phyloP scores from a whole-genome alignment of 2,113 vertebrate genomes.

The Callaeas wilsoni region DNA sequence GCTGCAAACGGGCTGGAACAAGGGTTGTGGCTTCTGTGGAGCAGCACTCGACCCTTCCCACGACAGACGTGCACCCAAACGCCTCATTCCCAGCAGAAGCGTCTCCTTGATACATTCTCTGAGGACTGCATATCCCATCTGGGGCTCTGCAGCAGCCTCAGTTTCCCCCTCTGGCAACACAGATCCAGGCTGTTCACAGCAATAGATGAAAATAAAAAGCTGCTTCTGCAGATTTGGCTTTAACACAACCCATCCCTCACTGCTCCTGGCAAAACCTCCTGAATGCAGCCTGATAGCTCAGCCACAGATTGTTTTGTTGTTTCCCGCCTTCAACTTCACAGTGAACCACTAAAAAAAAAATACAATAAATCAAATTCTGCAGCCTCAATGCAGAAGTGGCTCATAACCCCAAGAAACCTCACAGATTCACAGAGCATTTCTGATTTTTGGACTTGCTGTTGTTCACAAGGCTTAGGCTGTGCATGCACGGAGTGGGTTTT shows the following conservation, averaged over 20 bases:
- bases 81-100: slow-evolving; percentile 1
- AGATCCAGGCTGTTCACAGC: slow-evolving; percentile 25
- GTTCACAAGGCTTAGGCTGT: background rate
- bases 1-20: background rate
- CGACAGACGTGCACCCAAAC: background rate
- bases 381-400: background rate
- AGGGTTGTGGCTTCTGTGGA: background rate
- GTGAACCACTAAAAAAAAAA: background rate
- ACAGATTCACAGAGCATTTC: background rate
- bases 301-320: slow-evolving; percentile 20
- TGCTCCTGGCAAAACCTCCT: slow-evolving; percentile 1
- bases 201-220: background rate
- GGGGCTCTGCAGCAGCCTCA: slow-evolving; percentile 5
- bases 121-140: background rate
- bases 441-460: background rate
- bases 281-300: slow-evolving; percentile 46
- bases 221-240: slow-evolving; percentile 29
- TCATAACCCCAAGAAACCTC: background rate
- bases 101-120: background rate
- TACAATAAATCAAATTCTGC: background rate
- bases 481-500: background rate
- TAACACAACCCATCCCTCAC: slow-evolving; percentile 15
- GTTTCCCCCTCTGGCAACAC: slow-evolving; percentile 32
- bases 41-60: background rate
- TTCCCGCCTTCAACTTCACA: slow-evolving; percentile 38